phyloP scores from a whole-genome alignment of 2,888 invertebrate genomes.

The Euplagia quadripunctaria region DNA sequence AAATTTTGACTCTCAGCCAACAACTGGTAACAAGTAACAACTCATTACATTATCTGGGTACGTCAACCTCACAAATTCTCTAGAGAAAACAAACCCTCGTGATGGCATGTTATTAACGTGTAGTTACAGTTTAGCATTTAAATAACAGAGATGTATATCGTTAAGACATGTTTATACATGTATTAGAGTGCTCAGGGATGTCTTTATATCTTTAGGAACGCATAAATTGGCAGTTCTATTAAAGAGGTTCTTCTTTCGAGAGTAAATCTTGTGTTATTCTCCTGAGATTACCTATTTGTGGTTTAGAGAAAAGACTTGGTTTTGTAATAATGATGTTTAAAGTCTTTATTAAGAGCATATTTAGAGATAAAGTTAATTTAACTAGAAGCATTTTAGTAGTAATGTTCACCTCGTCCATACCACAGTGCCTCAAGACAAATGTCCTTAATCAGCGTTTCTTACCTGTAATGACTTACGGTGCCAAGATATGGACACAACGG shows the following conservation, averaged over 20 bases:
- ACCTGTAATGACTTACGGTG: too few relatives aligned
- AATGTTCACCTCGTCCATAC: too few relatives aligned
- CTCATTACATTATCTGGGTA: background rate
- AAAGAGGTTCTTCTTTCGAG: background rate
- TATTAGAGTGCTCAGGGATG: background rate
- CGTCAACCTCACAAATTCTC: background rate
- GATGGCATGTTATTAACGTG: background rate
- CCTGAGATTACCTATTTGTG: background rate
- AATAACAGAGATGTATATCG: background rate
- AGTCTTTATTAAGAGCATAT: background rate
- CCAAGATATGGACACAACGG: too few relatives aligned
- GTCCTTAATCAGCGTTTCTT: too few relatives aligned
- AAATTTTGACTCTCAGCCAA: too few relatives aligned
- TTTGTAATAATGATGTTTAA: background rate
- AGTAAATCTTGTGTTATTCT: background rate
- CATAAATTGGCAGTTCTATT: background rate
- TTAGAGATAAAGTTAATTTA: background rate
- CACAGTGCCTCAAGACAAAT: too few relatives aligned
- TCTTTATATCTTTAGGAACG: background rate
- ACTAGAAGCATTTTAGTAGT: too few relatives aligned
- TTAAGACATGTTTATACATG: background rate
- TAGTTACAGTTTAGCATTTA: background rate
- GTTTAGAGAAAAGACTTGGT: background rate
- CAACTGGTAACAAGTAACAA: too few relatives aligned
- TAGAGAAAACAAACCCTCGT: background rate